Evolutionary conservation across 2,888 invertebrate genomes (phyloP), one percentile per base, ranked within the genome.

Genomic region (Eulithis testata): DNA sequence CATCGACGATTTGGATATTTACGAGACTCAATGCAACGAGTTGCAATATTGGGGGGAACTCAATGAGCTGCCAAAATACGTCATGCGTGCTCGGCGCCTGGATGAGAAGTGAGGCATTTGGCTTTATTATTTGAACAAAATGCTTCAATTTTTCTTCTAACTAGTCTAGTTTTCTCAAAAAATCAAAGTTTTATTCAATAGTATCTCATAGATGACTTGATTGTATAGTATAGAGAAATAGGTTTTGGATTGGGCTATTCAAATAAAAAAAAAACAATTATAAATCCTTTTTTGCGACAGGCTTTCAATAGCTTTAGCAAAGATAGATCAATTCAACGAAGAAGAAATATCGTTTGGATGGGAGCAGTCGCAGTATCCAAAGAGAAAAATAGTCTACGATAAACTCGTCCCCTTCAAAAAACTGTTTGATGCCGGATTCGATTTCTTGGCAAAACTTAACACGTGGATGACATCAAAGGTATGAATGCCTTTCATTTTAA

Each of bases 311-410:
- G 98, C 98, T 4, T 95, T 97, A 87, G 94, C 95, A 53, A 95
- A 94, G 67, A 97, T 98, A 69, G 97, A 98, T 78, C 95, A 95
- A 66, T 98, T 99, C 78, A 99, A 99, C 84, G 96, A 96, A 81
- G 99, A 99, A 84, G 99, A 99, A 84, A 92, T 94, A 40, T 95
- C 98, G 14, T 99, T 96, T 82, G 97, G 96, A 11, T 98, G 97
- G 95, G 97, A 98, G 79, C 84, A 96, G 8, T 97, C 98, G 0
- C 96, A 97, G 75, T 99, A 99, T 91, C 98, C 98, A 0, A 94
- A 97, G 69, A 94, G 98, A 68, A 97, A 97, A 86, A 89, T 94
- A 77, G 91, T 96, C 0, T 95, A 96, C 69, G 98, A 98, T 76
- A 96, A 95, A 81, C 90, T 99, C 50, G 94, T 95, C 36, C 98